These are phyloP conservation scores for Orycteropus afer DNA, from an alignment of 2,113 vertebrate species.

Conservation along the genomic window DNA sequence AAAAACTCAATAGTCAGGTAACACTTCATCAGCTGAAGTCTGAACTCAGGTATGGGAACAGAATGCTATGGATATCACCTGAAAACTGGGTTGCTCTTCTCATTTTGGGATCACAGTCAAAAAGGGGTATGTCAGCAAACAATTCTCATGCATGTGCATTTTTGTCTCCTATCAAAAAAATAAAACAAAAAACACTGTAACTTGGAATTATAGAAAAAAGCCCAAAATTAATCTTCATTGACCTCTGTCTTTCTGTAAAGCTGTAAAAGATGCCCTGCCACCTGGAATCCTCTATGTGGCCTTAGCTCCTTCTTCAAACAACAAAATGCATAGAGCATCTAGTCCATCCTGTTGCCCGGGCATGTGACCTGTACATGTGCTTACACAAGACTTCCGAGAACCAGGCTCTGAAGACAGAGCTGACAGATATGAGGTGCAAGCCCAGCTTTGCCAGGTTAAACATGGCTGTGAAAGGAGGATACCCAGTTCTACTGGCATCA, in stretches of 20 bases:
- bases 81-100: neutral
- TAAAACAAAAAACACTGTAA: neutral
- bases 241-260: slow-evolving; percentile 18
- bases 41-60: slow-evolving; percentile 7
- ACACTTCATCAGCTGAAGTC: slow-evolving; percentile 67
- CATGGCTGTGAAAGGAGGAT: slow-evolving; percentile 79
- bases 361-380: neutral
- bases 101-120: neutral
- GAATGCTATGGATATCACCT: neutral
- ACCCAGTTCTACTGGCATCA: slow-evolving; percentile 80
- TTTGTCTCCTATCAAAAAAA: neutral
- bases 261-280: neutral
- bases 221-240: neutral
- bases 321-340: neutral
- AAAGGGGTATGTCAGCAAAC: neutral
- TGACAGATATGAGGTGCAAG: slow-evolving; percentile 82
- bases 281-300: neutral
- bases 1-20: slow-evolving; percentile 57
- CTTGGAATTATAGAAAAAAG: neutral
- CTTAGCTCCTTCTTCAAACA: slow-evolving; percentile 34
- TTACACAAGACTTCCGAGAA: slow-evolving; percentile 65
- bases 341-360: neutral
- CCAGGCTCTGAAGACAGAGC: slow-evolving; percentile 67
- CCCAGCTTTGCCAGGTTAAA: slow-evolving; percentile 81
- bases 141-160: neutral